These are phyloP conservation scores for Tyria jacobaeae DNA, from an alignment of 2,888 invertebrate genomes.

Conservation along the genomic window DNA sequence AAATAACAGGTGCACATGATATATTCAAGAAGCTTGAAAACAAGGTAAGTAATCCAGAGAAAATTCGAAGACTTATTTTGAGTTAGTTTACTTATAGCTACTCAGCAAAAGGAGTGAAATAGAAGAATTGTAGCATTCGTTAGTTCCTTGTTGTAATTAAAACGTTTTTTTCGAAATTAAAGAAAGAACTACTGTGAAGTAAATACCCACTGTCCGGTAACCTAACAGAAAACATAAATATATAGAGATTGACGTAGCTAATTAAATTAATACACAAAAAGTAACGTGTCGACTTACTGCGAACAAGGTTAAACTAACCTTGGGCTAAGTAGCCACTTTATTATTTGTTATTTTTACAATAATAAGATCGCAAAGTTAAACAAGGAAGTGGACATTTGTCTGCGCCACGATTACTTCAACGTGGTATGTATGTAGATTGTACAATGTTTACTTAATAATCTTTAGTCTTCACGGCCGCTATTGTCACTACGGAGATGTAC, in stretches of 20 bases:
- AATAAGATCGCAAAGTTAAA: conserved; percentile 76
- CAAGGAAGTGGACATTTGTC: conserved; percentile 75
- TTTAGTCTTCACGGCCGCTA: conserved; percentile 62
- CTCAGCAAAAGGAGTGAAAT: too few relatives aligned
- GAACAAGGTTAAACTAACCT: conserved; percentile 81
- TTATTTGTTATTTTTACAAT: conserved; percentile 76
- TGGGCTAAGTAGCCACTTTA: conserved; percentile 75
- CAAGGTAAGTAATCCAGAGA: too few relatives aligned
- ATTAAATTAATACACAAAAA: conserved; percentile 60
- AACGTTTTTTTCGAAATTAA: background rate
- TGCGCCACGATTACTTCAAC: conserved; percentile 62
- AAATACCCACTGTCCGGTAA: background rate
- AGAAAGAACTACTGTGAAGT: background rate
- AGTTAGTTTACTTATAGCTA: too few relatives aligned
- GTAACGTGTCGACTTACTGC: conserved; percentile 75
- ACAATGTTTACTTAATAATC: conserved; percentile 67
- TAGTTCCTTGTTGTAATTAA: background rate
- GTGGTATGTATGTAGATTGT: conserved; percentile 63
- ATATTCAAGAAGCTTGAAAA: too few relatives aligned
- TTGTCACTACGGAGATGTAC: conserved; percentile 22
- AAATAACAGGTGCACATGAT: too few relatives aligned
- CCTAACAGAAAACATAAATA: background rate
- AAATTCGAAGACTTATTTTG: too few relatives aligned
- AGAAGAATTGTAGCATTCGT: too few relatives aligned
- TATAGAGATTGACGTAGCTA: conserved; percentile 54